Evolutionary conservation across 2,888 invertebrate genomes (phyloP).

Genomic region (Stenichneumon culpator): DNA sequence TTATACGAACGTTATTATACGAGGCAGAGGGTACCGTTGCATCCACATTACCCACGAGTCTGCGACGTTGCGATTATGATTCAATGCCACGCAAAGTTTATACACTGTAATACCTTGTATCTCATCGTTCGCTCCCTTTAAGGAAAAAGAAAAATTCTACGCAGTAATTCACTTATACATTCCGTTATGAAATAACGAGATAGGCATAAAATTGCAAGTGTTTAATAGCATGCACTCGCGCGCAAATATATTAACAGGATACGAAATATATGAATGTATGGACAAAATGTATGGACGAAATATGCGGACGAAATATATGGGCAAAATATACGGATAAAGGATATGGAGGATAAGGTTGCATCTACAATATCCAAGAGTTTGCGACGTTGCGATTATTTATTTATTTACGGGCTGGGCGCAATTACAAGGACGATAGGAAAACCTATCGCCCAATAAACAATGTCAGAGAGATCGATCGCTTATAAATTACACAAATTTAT

Average conservation of each 20-base stretch:
- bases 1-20: neutral
- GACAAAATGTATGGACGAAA: too few relatives aligned
- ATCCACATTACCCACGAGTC: constrained; percentile 3
- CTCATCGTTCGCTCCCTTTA: neutral
- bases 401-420: too few relatives aligned
- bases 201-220: constrained; percentile 18
- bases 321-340: too few relatives aligned
- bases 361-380: neutral
- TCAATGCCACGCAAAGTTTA: neutral
- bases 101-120: neutral
- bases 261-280: too few relatives aligned
- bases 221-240: constrained; percentile 1
- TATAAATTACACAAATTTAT: too few relatives aligned
- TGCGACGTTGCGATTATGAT: neutral
- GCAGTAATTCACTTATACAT: neutral
- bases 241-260: too few relatives aligned
- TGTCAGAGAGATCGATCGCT: too few relatives aligned
- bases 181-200: constrained; percentile 42
- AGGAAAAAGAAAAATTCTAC: neutral
- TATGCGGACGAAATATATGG: too few relatives aligned
- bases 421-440: too few relatives aligned
- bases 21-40: constrained; percentile 26
- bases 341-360: too few relatives aligned
- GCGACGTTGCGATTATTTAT: too few relatives aligned
- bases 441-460: too few relatives aligned